Evolutionary conservation across 2,888 invertebrate species (phyloP).

Genomic region (Cheilosia variabilis): DNA sequence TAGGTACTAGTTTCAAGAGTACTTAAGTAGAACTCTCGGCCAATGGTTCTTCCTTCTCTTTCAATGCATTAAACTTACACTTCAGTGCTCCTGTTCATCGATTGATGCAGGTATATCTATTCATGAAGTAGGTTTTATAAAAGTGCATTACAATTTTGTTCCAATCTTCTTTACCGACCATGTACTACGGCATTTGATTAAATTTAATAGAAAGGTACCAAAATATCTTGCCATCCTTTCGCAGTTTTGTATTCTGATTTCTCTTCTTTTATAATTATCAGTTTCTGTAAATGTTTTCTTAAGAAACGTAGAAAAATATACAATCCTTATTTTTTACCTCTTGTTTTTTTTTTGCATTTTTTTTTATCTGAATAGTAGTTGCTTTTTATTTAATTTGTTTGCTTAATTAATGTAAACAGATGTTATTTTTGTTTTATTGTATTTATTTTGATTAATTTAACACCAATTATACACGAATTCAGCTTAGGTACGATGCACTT

Average conservation of each 20-base stretch:
- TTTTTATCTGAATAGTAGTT: conserved; percentile 3
- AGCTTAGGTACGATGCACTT: neutral
- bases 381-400: neutral
- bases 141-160: too few relatives aligned
- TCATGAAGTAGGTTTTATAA: too few relatives aligned
- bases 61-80: too few relatives aligned
- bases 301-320: conserved; percentile 72
- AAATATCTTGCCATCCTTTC: conserved; percentile 3
- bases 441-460: conserved; percentile 1
- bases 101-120: too few relatives aligned
- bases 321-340: conserved; percentile 45
- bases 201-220: neutral
- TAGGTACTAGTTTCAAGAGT: too few relatives aligned
- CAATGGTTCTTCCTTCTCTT: too few relatives aligned
- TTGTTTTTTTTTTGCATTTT: conserved; percentile 4
- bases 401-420: conserved; percentile 20
- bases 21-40: too few relatives aligned
- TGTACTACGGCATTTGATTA: neutral
- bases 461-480: conserved; percentile 32
- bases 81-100: too few relatives aligned
- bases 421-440: conserved; percentile 8
- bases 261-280: neutral
- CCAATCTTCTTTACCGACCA: neutral
- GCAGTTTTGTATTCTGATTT: neutral
- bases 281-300: conserved; percentile 43